phyloP scores from a whole-genome alignment of 1,140 invertebrate species.

The Magallana angulata region DNA sequence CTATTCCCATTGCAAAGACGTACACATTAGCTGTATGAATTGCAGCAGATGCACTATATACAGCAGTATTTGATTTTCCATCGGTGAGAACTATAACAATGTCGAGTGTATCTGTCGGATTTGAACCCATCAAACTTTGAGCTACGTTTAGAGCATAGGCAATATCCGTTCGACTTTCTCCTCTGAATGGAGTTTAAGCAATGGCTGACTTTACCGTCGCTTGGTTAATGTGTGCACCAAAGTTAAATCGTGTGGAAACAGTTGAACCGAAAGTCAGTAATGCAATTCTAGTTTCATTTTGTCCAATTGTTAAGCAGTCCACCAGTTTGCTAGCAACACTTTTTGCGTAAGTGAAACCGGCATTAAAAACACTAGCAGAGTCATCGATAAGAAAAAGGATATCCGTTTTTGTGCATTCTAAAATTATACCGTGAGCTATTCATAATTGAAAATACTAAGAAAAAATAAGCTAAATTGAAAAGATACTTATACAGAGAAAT shows the following conservation, averaged over 20 bases:
- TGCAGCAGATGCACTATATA: background rate
- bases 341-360: background rate
- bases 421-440: background rate
- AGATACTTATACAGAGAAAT: too few species aligned
- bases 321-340: background rate
- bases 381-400: slow-evolving; percentile 9
- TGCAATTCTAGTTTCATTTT: background rate
- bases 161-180: background rate
- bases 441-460: too few species aligned
- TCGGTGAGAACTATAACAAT: slow-evolving; percentile 19
- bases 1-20: slow-evolving; percentile 14
- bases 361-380: background rate
- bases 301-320: background rate
- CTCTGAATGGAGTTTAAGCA: background rate
- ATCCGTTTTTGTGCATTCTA: background rate
- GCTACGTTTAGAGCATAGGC: background rate
- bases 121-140: slow-evolving; percentile 2
- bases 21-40: background rate
- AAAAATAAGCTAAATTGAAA: too few species aligned
- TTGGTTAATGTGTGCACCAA: background rate
- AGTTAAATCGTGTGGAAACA: background rate
- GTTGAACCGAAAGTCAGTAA: background rate
- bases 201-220: background rate
- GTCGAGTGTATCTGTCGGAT: background rate
- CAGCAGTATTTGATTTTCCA: background rate